These are phyloP conservation scores for Platyura marginata DNA, from an alignment of 1,140 invertebrate genomes.

Conservation along the genomic window DNA sequence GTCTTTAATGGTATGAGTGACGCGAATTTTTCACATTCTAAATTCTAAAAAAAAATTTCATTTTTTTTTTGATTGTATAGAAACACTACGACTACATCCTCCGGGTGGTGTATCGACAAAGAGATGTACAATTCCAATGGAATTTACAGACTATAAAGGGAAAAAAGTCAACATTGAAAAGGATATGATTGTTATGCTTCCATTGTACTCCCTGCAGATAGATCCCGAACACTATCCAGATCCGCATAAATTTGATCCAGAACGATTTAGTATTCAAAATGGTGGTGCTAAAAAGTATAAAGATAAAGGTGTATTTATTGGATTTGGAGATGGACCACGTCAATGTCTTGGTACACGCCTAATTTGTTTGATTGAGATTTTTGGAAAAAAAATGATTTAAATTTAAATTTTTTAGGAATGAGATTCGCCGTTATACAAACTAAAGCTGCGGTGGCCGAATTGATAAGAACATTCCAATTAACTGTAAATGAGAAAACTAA, in stretches of 20 bases:
- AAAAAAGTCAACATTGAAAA: constrained; percentile 8
- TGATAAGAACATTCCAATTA: constrained; percentile 13
- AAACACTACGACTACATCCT: constrained; percentile 32
- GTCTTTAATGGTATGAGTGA: constrained; percentile 14
- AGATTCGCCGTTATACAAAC: constrained; percentile 17
- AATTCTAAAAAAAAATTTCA: background rate
- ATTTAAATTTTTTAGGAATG: too few relatives aligned
- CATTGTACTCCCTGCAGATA: constrained; percentile 42
- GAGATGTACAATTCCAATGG: constrained; percentile 23
- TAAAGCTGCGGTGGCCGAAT: constrained; percentile 14
- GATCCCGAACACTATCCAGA: constrained; percentile 43
- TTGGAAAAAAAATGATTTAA: too few relatives aligned
- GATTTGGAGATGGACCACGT: constrained; percentile 43
- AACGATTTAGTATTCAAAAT: constrained; percentile 35
- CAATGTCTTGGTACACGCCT: constrained; percentile 40
- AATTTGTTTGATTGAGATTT: too few relatives aligned
- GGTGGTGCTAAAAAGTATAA: constrained; percentile 8
- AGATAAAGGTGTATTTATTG: constrained; percentile 20
- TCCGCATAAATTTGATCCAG: constrained; percentile 39
- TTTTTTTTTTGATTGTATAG: constrained; percentile 13
- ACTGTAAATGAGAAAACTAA: constrained; percentile 3
- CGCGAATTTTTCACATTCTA: too few relatives aligned
- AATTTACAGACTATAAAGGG: constrained; percentile 18
- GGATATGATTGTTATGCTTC: constrained; percentile 32
- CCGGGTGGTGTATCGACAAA: constrained; percentile 27